Conservation (phyloP, 2,797 vertebrate genomes). For the Sebastes cheni region DNA sequence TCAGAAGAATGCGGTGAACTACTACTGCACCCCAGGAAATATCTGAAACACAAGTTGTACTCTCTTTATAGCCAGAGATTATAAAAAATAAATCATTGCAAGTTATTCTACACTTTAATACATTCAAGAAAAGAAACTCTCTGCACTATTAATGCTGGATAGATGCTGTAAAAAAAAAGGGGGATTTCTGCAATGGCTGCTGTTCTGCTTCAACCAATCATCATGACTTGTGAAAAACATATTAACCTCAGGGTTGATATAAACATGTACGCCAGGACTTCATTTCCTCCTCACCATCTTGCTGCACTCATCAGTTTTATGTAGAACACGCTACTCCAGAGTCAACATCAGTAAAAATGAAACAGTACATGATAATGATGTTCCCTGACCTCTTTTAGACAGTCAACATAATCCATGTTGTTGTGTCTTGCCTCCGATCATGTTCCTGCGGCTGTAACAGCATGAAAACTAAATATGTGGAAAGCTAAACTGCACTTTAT, state of each 20-base stretch:
- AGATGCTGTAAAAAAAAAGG: conserved; percentile 2
- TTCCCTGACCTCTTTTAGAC: conserved; percentile 73
- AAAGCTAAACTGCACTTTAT: conserved; percentile 5
- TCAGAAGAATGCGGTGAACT: conserved; percentile 48
- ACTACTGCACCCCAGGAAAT: conserved; percentile 20
- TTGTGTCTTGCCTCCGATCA: conserved; percentile 29
- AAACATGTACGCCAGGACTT: conserved; percentile 70
- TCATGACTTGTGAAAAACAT: conserved; percentile 60
- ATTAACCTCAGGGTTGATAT: conserved; percentile 74
- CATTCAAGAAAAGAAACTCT: neutral
- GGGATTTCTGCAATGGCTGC: conserved; percentile 54
- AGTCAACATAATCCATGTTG: conserved; percentile 56
- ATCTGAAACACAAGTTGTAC: conserved; percentile 8
- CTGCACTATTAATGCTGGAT: conserved; percentile 8
- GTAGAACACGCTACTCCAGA: conserved; percentile 66
- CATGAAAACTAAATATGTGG: neutral
- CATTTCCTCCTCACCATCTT: conserved; percentile 72
- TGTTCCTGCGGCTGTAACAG: conserved; percentile 6
- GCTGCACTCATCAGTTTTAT: conserved; percentile 79
- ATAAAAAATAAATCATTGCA: neutral
- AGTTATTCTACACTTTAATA: conserved; percentile 19
- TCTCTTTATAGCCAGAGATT: conserved; percentile 1
- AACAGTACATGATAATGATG: conserved; percentile 68
- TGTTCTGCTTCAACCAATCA: conserved; percentile 62
- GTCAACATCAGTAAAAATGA: conserved; percentile 69